phyloP scores from a whole-genome alignment of 2,113 vertebrate genomes.

The Lampris incognitus region DNA sequence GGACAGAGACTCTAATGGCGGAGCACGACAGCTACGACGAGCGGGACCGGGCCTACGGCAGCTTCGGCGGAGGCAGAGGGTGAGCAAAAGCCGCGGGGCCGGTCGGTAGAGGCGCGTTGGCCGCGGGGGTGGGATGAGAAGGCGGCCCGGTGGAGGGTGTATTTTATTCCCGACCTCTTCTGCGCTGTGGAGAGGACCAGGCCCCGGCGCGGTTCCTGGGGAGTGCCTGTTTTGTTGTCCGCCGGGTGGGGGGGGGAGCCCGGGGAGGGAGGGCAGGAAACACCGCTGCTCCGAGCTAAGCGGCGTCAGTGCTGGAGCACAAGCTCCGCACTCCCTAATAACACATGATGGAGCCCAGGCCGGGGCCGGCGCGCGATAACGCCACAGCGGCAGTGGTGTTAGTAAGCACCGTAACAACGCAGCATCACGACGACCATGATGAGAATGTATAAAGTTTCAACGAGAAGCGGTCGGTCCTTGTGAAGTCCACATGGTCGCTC shows the following conservation, averaged over 20 bases:
- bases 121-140: not conserved
- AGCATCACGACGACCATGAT: not conserved
- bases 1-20: constrained; percentile 92
- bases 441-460: not conserved
- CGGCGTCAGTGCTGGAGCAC: not conserved
- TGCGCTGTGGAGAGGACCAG: not conserved
- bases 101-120: not conserved
- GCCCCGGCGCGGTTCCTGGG: constrained; percentile 2
- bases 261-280: constrained; percentile 39
- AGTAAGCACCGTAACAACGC: too few species aligned
- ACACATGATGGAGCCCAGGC: too few species aligned
- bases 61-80: constrained; percentile 94
- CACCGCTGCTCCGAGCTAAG: constrained; percentile 48
- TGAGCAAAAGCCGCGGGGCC: constrained; percentile 74
- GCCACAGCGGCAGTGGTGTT: too few species aligned
- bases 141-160: not conserved
- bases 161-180: not conserved
- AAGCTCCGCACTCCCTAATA: too few species aligned
- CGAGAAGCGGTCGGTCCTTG: too few species aligned
- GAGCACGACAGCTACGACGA: constrained; percentile 95
- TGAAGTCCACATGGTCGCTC: too few species aligned
- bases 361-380: too few species aligned
- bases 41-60: constrained; percentile 90
- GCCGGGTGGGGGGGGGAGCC: constrained; percentile 18
- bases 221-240: not conserved